Evolutionary conservation across 1,140 invertebrate species (phyloP).

Genomic region (Halyomorpha halys): DNA sequence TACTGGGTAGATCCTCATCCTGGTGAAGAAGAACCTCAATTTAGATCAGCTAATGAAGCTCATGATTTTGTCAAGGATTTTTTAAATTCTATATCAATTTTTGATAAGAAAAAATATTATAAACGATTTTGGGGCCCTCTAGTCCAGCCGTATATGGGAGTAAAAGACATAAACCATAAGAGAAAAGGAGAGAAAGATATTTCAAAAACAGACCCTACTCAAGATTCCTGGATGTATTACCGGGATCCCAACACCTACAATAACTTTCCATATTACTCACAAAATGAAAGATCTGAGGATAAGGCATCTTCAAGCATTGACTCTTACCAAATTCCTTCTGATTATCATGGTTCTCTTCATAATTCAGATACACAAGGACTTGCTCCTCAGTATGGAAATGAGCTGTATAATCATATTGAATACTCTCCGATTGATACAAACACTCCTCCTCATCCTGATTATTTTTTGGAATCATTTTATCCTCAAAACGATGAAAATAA

Average conservation of each 20-base stretch:
- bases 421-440: neutral
- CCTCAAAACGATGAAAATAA: too few relatives aligned
- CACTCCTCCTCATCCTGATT: too few relatives aligned
- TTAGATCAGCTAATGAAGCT: neutral
- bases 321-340: too few relatives aligned
- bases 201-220: neutral
- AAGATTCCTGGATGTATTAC: neutral
- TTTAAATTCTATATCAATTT: constrained; percentile 6
- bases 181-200: neutral
- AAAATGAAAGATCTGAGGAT: too few relatives aligned
- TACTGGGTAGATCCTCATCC: neutral
- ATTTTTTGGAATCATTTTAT: too few relatives aligned
- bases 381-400: too few relatives aligned
- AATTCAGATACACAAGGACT: too few relatives aligned
- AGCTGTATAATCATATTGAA: too few relatives aligned
- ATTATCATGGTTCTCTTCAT: too few relatives aligned
- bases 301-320: too few relatives aligned
- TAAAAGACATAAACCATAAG: neutral
- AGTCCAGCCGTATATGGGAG: neutral
- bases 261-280: neutral
- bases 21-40: neutral
- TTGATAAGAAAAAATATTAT: constrained; percentile 7
- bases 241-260: neutral
- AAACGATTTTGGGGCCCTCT: constrained; percentile 5
- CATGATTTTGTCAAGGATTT: constrained; percentile 1